Evolutionary conservation across 2,797 vertebrate genomes (phyloP).

Genomic region (Chloroceryle inda): DNA sequence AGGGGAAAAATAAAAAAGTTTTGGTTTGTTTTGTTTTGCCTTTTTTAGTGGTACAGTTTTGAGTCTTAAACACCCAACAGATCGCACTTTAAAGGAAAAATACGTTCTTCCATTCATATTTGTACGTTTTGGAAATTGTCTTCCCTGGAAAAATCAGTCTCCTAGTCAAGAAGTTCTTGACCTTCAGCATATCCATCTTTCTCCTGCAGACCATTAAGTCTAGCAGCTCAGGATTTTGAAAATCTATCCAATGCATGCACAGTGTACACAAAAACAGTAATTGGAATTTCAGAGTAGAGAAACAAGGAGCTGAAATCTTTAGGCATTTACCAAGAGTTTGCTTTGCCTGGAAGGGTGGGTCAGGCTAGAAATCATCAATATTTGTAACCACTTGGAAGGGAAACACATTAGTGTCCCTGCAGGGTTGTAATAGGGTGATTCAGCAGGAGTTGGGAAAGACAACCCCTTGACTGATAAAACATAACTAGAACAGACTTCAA

Average conservation of each 20-base stretch:
- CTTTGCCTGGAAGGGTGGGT: not conserved
- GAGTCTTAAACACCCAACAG: conserved; percentile 42
- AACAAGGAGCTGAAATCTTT: conserved; percentile 31
- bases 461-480: conserved; percentile 54
- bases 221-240: conserved; percentile 56
- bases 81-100: conserved; percentile 17
- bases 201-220: conserved; percentile 62
- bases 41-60: conserved; percentile 56
- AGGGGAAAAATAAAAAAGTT: not conserved
- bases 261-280: not conserved
- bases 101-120: conserved; percentile 4
- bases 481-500: not conserved
- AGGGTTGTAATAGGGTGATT: conserved; percentile 4
- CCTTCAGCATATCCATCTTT: conserved; percentile 27
- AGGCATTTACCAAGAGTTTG: conserved; percentile 37
- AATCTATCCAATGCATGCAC: conserved; percentile 51
- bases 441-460: conserved; percentile 39
- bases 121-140: not conserved
- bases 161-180: not conserved
- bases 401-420: conserved; percentile 71
- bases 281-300: conserved; percentile 49
- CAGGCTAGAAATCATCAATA: not conserved
- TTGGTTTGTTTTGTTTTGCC: conserved; percentile 11
- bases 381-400: conserved; percentile 59
- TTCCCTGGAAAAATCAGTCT: conserved; percentile 46